Percentiles rank a stretch among this genome's conserved stretches.
Conservation (phyloP, 2,797 vertebrate species). For the Sebastes ruberrimus region DNA sequence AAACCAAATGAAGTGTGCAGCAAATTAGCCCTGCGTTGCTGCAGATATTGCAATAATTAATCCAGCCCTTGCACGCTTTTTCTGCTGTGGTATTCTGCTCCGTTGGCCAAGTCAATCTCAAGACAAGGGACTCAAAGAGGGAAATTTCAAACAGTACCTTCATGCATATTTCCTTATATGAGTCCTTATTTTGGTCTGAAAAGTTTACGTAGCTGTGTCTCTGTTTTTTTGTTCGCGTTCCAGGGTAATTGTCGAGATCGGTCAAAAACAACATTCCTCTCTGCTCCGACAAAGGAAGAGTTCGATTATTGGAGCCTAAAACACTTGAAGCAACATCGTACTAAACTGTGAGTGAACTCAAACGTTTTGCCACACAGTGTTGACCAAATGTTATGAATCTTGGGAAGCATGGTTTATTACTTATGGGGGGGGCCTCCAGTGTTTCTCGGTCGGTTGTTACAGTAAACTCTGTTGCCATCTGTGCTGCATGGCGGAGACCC, state of each 20-base stretch:
- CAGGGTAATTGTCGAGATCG: slow-evolving; percentile 45
- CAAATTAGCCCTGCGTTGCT: slow-evolving; percentile 70
- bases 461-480: slow-evolving; percentile 52
- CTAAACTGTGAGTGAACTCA: slow-evolving; percentile 44
- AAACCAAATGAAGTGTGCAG: slow-evolving; percentile 76
- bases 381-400: slow-evolving; percentile 39
- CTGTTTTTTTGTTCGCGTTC: slow-evolving; percentile 49
- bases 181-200: slow-evolving; percentile 27
- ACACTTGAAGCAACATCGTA: slow-evolving; percentile 25
- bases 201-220: slow-evolving; percentile 62
- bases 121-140: slow-evolving; percentile 14
- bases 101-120: slow-evolving; percentile 41
- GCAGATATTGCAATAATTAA: slow-evolving; percentile 72
- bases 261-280: slow-evolving; percentile 62
- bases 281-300: slow-evolving; percentile 37
- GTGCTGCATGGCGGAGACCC: slow-evolving; percentile 38
- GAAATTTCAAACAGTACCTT: slow-evolving; percentile 20
- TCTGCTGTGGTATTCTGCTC: slow-evolving; percentile 54
- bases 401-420: slow-evolving; percentile 34
- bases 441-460: slow-evolving; percentile 49
- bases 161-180: not conserved
- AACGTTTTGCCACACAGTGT: slow-evolving; percentile 21
- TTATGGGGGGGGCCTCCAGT: slow-evolving; percentile 6
- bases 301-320: slow-evolving; percentile 36
- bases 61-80: slow-evolving; percentile 55